Evolutionary conservation across 2,797 vertebrate genomes (phyloP).

Genomic region (Vultur gryphus): DNA sequence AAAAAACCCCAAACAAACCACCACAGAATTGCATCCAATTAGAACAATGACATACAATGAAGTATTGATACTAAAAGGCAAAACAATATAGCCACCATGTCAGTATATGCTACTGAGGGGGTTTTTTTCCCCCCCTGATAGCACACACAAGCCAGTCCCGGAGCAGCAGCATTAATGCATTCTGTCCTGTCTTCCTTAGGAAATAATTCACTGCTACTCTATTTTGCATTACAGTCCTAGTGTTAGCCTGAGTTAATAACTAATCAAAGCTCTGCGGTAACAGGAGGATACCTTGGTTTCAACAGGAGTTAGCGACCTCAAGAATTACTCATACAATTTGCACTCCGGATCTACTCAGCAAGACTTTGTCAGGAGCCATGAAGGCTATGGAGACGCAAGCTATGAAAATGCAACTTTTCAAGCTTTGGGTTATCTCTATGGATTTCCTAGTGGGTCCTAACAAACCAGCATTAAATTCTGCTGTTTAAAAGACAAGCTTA

Average conservation of each 20-base stretch:
- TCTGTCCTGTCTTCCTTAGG: neutral
- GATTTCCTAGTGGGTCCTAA: neutral
- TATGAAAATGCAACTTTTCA: neutral
- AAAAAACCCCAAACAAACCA: too few species aligned
- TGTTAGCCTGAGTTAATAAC: too few species aligned
- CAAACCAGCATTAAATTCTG: neutral
- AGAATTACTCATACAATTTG: too few species aligned
- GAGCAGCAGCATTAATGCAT: neutral
- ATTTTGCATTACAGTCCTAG: too few species aligned
- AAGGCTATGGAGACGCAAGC: neutral
- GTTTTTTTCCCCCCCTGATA: rapidly evolving
- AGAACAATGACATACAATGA: neutral
- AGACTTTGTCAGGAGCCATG: neutral
- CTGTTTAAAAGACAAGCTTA: neutral
- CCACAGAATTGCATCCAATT: too few species aligned
- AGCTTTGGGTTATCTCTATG: neutral
- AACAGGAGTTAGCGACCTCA: neutral
- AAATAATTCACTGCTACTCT: neutral
- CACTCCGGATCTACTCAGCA: neutral
- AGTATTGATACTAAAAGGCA: neutral
- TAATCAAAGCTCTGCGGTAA: too few species aligned
- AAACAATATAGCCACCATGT: rapidly evolving
- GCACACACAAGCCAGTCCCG: neutral
- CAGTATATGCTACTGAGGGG: too few species aligned
- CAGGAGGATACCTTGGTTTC: neutral